These are phyloP conservation scores for Actinopyga echinites DNA, from an alignment of 53 echinoderm and acorn worm genomes.

Conservation along the genomic window DNA sequence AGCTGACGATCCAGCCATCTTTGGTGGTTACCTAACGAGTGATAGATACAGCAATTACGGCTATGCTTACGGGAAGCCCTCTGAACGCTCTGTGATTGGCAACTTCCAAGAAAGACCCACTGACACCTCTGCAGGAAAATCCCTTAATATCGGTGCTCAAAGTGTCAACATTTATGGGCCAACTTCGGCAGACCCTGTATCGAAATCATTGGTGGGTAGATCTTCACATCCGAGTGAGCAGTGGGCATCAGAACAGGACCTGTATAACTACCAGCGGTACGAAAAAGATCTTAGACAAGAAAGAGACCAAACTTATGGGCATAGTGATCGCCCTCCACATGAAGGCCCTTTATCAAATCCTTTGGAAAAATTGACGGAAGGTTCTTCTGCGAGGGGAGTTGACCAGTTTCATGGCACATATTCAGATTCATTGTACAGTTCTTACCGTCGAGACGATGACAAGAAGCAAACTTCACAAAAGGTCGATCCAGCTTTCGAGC, in stretches of 20 bases:
- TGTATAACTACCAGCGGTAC: not conserved
- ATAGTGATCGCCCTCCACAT: too few relatives aligned
- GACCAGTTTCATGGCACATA: not conserved
- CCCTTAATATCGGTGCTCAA: too few relatives aligned
- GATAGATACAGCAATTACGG: conserved; percentile 11
- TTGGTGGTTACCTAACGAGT: not conserved
- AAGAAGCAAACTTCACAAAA: too few relatives aligned
- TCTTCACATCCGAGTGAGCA: not conserved
- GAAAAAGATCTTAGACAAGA: not conserved
- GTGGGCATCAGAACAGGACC: conserved; percentile 7
- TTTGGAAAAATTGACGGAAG: not conserved
- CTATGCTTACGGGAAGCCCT: not conserved
- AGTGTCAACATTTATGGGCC: not conserved
- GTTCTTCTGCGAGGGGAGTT: not conserved
- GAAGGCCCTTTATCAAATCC: not conserved
- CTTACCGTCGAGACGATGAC: too few relatives aligned
- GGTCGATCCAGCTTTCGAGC: too few relatives aligned
- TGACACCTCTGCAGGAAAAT: too few relatives aligned
- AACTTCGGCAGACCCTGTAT: not conserved
- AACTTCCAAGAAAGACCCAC: too few relatives aligned
- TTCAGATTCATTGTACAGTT: too few relatives aligned
- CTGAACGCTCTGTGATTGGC: not conserved
- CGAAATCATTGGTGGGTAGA: not conserved
- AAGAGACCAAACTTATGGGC: not conserved
- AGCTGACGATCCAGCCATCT: not conserved